Evolutionary conservation across 2,888 invertebrate species (phyloP).

Genomic region (Hyposoter didymator): DNA sequence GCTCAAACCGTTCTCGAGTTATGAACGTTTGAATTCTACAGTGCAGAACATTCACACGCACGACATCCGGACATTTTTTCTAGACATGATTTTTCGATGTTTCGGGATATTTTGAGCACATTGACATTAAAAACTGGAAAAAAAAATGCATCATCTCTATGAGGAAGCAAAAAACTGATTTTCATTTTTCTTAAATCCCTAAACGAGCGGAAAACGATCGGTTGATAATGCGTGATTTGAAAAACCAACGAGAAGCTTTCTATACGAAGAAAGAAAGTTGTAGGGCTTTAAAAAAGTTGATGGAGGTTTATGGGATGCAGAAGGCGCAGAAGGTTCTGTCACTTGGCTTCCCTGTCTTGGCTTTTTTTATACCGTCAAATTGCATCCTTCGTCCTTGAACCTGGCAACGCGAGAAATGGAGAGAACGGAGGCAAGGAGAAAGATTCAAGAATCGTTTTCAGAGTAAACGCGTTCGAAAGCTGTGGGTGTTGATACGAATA

Average conservation of each 20-base stretch:
- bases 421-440: slow-evolving; percentile 34
- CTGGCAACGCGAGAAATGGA: slow-evolving; percentile 38
- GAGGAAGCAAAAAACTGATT: too few relatives aligned
- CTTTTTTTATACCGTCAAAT: slow-evolving; percentile 16
- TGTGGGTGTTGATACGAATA: slow-evolving; percentile 29
- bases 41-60: too few relatives aligned
- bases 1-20: too few relatives aligned
- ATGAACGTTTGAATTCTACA: too few relatives aligned
- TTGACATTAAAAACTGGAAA: too few relatives aligned
- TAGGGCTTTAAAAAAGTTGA: background rate
- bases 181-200: too few relatives aligned
- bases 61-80: too few relatives aligned
- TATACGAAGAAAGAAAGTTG: background rate
- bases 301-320: background rate
- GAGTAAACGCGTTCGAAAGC: slow-evolving; percentile 49
- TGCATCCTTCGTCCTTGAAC: slow-evolving; percentile 57
- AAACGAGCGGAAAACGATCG: too few relatives aligned
- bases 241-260: background rate
- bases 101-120: too few relatives aligned
- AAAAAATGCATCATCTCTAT: too few relatives aligned
- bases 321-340: background rate
- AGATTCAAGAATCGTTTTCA: slow-evolving; percentile 63
- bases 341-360: slow-evolving; percentile 19
- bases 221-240: too few relatives aligned
- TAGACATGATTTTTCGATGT: too few relatives aligned